Base-by-base conservation (phyloP, 2,113 vertebrate species). In the Eptesicus fuscus region DNA sequence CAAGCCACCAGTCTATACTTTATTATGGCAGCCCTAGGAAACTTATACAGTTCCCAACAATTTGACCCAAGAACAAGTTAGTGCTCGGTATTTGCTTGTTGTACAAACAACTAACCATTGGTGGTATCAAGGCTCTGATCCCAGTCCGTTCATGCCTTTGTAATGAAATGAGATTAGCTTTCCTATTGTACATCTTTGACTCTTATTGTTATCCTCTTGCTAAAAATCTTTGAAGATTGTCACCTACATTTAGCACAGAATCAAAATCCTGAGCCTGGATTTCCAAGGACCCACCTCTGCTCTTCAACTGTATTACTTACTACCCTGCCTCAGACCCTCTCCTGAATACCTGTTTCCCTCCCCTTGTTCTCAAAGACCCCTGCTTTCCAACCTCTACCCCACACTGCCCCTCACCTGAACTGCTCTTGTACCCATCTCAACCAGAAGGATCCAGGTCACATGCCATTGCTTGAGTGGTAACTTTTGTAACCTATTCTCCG, bases 301-400 rank as follows among this genome's bases (percentile, higher is more conserved):
- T 65, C 28, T 76, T 61, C 53, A 51, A 23, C 3, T 2, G 1
- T 13, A 10, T 23, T 47, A 51, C 16, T 7, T 18, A 3, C 37
- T 37, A 1, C 3, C 1, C 14, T 8, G 25, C 16, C 25, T 76
- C 0, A 0, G 20, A 71, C 61, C 12, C 42, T 17, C 17, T 12
- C 16, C 53, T 56, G 4, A 76, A 44, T 3, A 17, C 25, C 12
- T 14, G 12, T 69, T 40, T 37, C 28, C 30, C 17, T 4, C 11
- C 1, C 7, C 16, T 70, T 35, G 12, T 4, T 12, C 53, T 16
- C 40, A 71, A 44, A 78, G 12, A 18, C 5, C 1, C 77, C 61
- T 56, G 7, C 63, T 47, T 22, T 71, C 47, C 1, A 25, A 35
- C 9, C 14, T 28, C 56, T 51, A 61, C 9, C 53, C 3, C 0